These are phyloP conservation scores for Ormyrus pomaceus DNA, from an alignment of 2,888 invertebrate genomes.

Conservation along the genomic window DNA sequence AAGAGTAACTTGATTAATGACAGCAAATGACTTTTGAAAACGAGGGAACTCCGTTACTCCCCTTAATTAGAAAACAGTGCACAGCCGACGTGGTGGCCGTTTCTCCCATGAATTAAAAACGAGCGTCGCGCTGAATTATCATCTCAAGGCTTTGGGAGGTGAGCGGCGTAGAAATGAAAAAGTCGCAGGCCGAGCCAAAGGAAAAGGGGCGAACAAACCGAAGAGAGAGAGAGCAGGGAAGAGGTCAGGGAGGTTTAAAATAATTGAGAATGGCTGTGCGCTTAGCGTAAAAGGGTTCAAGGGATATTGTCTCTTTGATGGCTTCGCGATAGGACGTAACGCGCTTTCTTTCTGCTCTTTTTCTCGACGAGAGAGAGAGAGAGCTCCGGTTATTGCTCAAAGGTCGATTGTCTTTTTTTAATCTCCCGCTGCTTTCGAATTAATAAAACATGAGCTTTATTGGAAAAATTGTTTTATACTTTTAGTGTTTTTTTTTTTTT, in stretches of 20 bases:
- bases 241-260: slow-evolving; percentile 5
- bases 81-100: too few relatives aligned
- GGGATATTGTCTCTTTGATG: background rate
- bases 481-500: too few relatives aligned
- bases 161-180: background rate
- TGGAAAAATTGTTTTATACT: background rate
- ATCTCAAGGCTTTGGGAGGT: background rate
- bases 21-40: too few relatives aligned
- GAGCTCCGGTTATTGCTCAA: background rate
- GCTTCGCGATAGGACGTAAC: background rate
- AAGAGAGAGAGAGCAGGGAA: too few relatives aligned
- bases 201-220: background rate
- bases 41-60: too few relatives aligned
- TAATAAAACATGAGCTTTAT: too few relatives aligned
- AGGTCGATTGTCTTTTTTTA: too few relatives aligned
- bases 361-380: background rate
- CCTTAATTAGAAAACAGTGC: too few relatives aligned
- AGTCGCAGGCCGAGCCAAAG: background rate
- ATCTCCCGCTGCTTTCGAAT: too few relatives aligned
- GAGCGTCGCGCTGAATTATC: slow-evolving; percentile 1
- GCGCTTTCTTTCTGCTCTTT: background rate
- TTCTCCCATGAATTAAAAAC: too few relatives aligned
- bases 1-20: too few relatives aligned
- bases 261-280: background rate
- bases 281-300: background rate